Conservation (phyloP, 2,888 invertebrate species). For the Oscheius sp. region DNA sequence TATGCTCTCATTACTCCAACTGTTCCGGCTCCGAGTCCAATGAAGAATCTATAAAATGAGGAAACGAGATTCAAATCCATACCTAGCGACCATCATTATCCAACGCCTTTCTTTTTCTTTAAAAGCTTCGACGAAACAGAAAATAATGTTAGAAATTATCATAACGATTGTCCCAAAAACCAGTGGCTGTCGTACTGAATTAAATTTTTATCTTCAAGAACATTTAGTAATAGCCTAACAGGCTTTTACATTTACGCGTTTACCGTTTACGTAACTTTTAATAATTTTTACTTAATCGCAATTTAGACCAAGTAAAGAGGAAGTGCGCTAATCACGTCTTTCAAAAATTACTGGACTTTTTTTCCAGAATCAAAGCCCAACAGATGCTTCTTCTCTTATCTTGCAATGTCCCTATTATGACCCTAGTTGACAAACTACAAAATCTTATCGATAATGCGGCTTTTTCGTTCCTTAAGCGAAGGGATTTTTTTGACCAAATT, state of each 20-base stretch:
- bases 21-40: conserved; percentile 50
- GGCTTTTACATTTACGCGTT: no score
- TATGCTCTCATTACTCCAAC: conserved; percentile 53
- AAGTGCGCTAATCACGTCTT: no score
- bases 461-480: no score
- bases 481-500: no score
- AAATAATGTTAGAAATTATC: conserved; percentile 53
- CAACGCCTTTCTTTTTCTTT: conserved; percentile 34
- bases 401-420: no score
- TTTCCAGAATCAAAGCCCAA: not conserved
- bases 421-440: no score
- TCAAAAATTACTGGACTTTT: not conserved
- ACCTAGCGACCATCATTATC: conserved; percentile 52
- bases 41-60: conserved; percentile 31
- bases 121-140: conserved; percentile 53
- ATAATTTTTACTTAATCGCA: no score
- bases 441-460: no score
- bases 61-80: no score
- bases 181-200: conserved; percentile 49
- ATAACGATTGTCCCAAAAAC: conserved; percentile 46
- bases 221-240: not conserved
- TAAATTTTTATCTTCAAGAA: not conserved
- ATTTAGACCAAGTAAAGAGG: no score
- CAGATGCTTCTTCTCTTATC: not conserved
- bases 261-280: no score